A percentile compares a stretch with the other conserved stretches of the same genome.
Conservation (phyloP, 2,888 invertebrate genomes). For the Drosophila colorata region DNA sequence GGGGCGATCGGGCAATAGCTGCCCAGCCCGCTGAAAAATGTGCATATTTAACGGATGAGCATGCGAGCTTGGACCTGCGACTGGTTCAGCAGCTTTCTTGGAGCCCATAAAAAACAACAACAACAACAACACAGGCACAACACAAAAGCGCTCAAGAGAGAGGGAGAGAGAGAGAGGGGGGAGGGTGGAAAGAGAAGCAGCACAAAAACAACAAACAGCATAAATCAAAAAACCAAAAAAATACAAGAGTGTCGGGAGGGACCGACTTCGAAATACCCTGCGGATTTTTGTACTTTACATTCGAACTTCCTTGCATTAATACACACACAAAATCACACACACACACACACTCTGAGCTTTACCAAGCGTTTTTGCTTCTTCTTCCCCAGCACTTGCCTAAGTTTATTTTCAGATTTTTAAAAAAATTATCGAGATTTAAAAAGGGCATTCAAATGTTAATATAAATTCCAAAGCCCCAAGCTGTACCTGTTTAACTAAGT, state of each 20-base stretch:
- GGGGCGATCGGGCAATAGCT: slow-evolving; percentile 17
- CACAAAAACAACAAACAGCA: slow-evolving; percentile 47
- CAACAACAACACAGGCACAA: not conserved
- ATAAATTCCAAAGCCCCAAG: too few species aligned
- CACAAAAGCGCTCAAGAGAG: slow-evolving; percentile 4
- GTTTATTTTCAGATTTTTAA: too few species aligned
- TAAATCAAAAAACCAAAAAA: slow-evolving; percentile 47
- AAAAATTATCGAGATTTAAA: too few species aligned
- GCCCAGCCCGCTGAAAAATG: slow-evolving; percentile 61
- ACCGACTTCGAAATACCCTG: too few species aligned
- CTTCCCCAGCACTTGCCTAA: too few species aligned
- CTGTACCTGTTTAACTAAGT: too few species aligned
- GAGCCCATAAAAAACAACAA: slow-evolving; percentile 57
- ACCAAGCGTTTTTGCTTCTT: too few species aligned
- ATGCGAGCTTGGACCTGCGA: slow-evolving; percentile 50
- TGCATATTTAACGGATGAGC: slow-evolving; percentile 76
- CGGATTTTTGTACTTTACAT: too few species aligned
- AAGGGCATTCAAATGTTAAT: too few species aligned
- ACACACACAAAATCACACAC: too few species aligned
- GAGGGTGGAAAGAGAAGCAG: not conserved
- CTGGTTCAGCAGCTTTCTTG: slow-evolving; percentile 75
- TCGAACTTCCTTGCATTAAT: too few species aligned
- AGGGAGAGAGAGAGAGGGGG: not conserved
- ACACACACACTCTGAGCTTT: too few species aligned
- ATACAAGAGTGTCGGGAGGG: not conserved